Conservation (phyloP, 2,888 invertebrate species). For the Lamellibrachia satsuma region DNA sequence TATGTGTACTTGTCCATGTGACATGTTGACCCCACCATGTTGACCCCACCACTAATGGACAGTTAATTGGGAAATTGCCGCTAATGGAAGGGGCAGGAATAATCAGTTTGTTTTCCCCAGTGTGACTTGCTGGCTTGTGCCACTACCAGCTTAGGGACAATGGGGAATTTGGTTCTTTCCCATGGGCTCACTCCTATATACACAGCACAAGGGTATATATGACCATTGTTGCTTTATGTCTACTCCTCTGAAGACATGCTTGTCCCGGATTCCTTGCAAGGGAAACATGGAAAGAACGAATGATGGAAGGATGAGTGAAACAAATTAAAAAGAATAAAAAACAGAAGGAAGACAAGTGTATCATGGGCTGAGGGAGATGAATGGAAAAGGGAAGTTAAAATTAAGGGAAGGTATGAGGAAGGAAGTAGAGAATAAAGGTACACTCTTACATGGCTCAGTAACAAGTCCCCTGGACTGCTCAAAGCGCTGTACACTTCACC, state of each 20-base stretch:
- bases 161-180: neutral
- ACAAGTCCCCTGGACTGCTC: too few relatives aligned
- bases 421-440: too few relatives aligned
- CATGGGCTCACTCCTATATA: neutral
- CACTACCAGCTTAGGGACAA: neutral
- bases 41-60: neutral
- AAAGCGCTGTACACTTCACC: too few relatives aligned
- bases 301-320: neutral
- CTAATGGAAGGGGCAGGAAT: neutral
- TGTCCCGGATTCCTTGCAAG: neutral
- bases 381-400: neutral
- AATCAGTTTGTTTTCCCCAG: neutral
- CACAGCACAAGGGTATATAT: neutral
- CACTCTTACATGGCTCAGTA: too few relatives aligned
- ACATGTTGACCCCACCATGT: neutral
- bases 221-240: neutral
- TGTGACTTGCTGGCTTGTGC: neutral
- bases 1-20: neutral
- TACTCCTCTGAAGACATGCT: neutral
- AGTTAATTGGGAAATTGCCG: neutral
- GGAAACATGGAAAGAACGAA: neutral
- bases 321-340: neutral
- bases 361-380: neutral
- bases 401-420: too few relatives aligned
- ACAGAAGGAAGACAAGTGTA: neutral